Evolutionary conservation across 2,888 invertebrate genomes (phyloP).

Genomic region (Dermolepida albohirtum): DNA sequence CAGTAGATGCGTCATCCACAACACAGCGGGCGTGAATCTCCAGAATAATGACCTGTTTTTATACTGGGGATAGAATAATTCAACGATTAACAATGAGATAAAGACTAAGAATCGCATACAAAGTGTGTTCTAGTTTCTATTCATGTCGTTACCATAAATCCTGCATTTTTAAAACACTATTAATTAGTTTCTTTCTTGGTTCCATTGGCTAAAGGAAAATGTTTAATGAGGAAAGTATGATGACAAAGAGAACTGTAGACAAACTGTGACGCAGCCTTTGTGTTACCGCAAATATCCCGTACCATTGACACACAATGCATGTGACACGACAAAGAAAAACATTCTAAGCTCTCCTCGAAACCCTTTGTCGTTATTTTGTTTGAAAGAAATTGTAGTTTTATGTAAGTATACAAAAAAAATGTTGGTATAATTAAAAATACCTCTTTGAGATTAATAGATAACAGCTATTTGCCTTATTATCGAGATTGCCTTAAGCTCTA

Average conservation of each 20-base stretch:
- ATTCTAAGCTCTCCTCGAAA: neutral
- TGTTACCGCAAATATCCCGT: constrained; percentile 33
- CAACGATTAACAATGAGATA: constrained; percentile 38
- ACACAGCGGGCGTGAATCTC: constrained; percentile 40
- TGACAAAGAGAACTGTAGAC: constrained; percentile 31
- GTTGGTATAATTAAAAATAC: too few relatives aligned
- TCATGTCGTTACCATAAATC: constrained; percentile 36
- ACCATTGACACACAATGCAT: constrained; percentile 26
- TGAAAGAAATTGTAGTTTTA: too few relatives aligned
- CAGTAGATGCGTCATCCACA: constrained; percentile 24
- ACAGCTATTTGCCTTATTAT: too few relatives aligned
- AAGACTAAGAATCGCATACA: constrained; percentile 29
- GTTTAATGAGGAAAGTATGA: constrained; percentile 34
- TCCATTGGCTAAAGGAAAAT: constrained; percentile 29
- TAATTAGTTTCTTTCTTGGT: constrained; percentile 39
- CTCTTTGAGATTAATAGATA: too few relatives aligned
- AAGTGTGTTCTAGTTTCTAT: constrained; percentile 34
- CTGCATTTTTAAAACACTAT: constrained; percentile 38
- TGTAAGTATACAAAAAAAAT: too few relatives aligned
- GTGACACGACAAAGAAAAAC: constrained; percentile 17
- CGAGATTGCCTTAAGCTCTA: too few relatives aligned
- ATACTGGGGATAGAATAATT: constrained; percentile 27
- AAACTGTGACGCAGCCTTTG: constrained; percentile 20
- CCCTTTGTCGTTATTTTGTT: too few relatives aligned
- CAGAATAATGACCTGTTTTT: constrained; percentile 43